Evolutionary conservation across 2,888 invertebrate species (phyloP), one percentile per base, ranked within the genome.

Genomic region (Andrena chrysosceles): DNA sequence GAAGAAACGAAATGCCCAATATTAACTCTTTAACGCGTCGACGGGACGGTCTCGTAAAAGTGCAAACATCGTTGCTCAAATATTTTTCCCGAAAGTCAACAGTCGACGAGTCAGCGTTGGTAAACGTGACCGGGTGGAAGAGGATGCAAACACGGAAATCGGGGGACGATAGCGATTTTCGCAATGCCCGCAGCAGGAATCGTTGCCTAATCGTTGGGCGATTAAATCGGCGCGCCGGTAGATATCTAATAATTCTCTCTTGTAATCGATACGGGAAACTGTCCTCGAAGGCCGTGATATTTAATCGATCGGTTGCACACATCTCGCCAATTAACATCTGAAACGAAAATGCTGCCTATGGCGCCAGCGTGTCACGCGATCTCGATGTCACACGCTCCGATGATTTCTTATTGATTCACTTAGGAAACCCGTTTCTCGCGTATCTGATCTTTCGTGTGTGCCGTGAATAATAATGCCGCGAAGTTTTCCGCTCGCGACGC

Each of bases 391-490:
- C 82, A 77, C 77, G 83, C 69, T 82, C 56, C 83, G 74, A 83
- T 83, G 77, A 82, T 77, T 82, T 71, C 77, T 82, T 73, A 83
- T 77, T 70, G 82, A 82, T 83, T 77, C 77, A 71, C 70, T 52
- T 71, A 67, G 64, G 70, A 68, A 82, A 82, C 82, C 82, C 82
- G 77, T 83, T 83, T 77, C 72, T 48, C 63, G 67, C 48, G 42
- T 77, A 63, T 77, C 73, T 73, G 77, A 77, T 82, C 73, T 48
- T 66, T 77, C 48, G 54, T 56, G 67, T 82, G 74, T 56, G 67
- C 74, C 49, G 49, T 64, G 83, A 82, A 81, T 83, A 81, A 72
- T 81, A 80, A 79, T 62, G 56, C 26, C 26, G 26, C 48, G 35
- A 70, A 73, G 59, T 69, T 81, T 79, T 68, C 66, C 71, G 66